These are phyloP conservation scores for Bradypodion pumilum DNA, from an alignment of 2,797 vertebrate species.

Conservation along the genomic window DNA sequence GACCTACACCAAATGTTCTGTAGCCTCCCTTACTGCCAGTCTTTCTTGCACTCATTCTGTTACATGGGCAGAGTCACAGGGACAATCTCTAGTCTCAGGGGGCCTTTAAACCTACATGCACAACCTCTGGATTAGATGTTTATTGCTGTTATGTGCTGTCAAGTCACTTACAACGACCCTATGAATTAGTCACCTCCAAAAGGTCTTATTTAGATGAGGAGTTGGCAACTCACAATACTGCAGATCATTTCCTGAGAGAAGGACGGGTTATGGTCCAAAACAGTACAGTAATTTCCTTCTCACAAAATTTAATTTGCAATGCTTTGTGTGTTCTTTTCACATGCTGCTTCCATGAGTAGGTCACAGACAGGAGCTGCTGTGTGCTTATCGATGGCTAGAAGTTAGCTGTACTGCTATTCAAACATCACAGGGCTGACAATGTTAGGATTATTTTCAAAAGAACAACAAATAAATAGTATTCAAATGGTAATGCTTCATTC, in stretches of 20 bases:
- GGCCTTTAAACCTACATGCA: neutral
- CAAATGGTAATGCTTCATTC: neutral
- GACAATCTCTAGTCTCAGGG: neutral
- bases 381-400: neutral
- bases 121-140: neutral
- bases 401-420: neutral
- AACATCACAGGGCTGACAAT: conserved; percentile 26
- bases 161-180: too few relatives aligned
- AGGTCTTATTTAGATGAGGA: too few relatives aligned
- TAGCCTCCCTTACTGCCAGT: neutral
- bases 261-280: neutral
- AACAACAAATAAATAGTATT: conserved; percentile 39
- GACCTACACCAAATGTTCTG: neutral
- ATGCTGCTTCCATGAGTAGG: neutral
- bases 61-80: neutral
- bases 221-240: neutral
- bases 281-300: neutral
- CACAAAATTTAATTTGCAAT: neutral
- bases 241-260: neutral
- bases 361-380: neutral
- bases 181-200: too few relatives aligned
- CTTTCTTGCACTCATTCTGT: neutral
- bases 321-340: neutral
- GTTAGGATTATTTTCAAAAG: conserved; percentile 48
- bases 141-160: too few relatives aligned